A percentile compares a stretch with the other conserved stretches of the same genome.
Conservation (phyloP, 2,888 invertebrate genomes). For the Nephrocerus scutellatus region DNA sequence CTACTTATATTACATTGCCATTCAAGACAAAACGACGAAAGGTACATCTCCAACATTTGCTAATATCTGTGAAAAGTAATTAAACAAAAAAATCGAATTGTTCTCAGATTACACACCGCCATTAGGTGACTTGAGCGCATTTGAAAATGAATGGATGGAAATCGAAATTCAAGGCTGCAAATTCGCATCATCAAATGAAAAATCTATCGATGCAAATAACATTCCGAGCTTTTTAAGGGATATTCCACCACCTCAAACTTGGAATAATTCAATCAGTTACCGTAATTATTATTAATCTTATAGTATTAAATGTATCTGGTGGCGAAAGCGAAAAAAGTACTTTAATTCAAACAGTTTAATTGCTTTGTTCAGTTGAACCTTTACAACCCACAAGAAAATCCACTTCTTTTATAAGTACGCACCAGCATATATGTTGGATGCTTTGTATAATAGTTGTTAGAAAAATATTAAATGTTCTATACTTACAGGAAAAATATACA, state of each 20-base stretch:
- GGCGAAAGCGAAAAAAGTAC: too few species aligned
- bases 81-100: neutral
- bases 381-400: too few species aligned
- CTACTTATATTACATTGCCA: conserved; percentile 80
- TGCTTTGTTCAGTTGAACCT: too few species aligned
- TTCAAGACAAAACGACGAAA: conserved; percentile 48
- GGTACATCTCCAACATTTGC: conserved; percentile 24
- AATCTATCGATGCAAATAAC: conserved; percentile 24
- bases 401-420: too few species aligned
- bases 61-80: neutral
- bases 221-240: conserved; percentile 44
- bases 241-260: conserved; percentile 38
- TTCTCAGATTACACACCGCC: conserved; percentile 57
- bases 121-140: conserved; percentile 68
- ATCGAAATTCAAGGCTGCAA: conserved; percentile 59
- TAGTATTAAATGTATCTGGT: neutral
- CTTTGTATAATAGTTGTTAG: too few species aligned
- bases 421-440: too few species aligned
- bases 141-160: conserved; percentile 89
- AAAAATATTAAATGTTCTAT: conserved; percentile 3
- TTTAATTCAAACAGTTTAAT: too few species aligned
- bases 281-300: conserved; percentile 20
- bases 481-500: conserved; percentile 53
- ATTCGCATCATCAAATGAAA: conserved; percentile 36
- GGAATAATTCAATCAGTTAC: conserved; percentile 35